Conservation (phyloP, 2,888 invertebrate genomes). For the Torymus auratus region DNA sequence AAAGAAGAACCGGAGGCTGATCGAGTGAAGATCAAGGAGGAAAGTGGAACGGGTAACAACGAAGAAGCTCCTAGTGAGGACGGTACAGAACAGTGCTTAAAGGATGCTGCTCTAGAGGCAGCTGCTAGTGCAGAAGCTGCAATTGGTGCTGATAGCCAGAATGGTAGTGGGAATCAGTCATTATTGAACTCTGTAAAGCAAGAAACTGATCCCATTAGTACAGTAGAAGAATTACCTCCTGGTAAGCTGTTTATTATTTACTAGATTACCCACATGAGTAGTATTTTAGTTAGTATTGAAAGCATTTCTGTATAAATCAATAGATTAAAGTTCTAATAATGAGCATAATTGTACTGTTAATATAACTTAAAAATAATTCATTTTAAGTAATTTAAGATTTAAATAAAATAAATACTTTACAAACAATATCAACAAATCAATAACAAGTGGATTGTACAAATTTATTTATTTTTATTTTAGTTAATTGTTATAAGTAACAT, state of each 20-base stretch:
- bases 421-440: too few relatives aligned
- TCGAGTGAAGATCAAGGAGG: conserved; percentile 72
- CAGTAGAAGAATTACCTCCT: conserved; percentile 68
- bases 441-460: too few relatives aligned
- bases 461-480: too few relatives aligned
- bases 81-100: conserved; percentile 67
- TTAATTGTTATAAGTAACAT: too few relatives aligned
- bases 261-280: too few relatives aligned
- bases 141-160: conserved; percentile 68
- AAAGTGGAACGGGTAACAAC: conserved; percentile 67
- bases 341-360: too few relatives aligned
- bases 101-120: conserved; percentile 70
- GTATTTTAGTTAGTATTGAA: too few relatives aligned
- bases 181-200: conserved; percentile 71
- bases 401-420: too few relatives aligned
- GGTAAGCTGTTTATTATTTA: conserved; percentile 42
- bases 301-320: too few relatives aligned
- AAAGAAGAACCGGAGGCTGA: conserved; percentile 73
- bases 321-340: too few relatives aligned
- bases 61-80: conserved; percentile 73
- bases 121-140: conserved; percentile 65
- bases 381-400: too few relatives aligned
- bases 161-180: conserved; percentile 67
- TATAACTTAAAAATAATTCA: too few relatives aligned
- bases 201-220: conserved; percentile 70